A percentile compares a stretch with the other conserved stretches of the same genome.
phyloP scores from a whole-genome alignment of 1,140 invertebrate species.

The Acyrthosiphon pisum region DNA sequence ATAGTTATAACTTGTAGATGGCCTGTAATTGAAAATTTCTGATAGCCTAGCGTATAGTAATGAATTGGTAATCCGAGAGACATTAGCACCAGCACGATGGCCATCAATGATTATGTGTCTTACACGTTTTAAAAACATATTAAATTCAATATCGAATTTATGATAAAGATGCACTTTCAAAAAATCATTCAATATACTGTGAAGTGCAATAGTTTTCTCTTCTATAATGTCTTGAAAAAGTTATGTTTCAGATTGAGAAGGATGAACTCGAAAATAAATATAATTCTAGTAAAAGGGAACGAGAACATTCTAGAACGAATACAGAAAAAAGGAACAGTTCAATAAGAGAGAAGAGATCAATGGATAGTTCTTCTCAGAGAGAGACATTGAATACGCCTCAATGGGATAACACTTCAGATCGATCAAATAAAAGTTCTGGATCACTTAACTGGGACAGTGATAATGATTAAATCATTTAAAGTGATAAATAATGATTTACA shows the following conservation, averaged over 20 bases:
- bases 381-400: background rate
- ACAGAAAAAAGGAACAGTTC: slow-evolving; percentile 17
- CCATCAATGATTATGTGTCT: background rate
- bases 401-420: slow-evolving; percentile 32
- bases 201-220: background rate
- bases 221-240: slow-evolving; percentile 39
- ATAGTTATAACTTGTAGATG: background rate
- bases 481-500: background rate
- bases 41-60: slow-evolving; percentile 31
- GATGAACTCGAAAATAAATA: background rate
- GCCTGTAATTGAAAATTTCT: slow-evolving; percentile 29
- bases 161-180: slow-evolving; percentile 24
- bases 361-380: background rate
- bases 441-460: slow-evolving; percentile 42
- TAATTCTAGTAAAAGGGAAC: background rate
- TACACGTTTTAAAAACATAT: background rate
- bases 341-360: background rate
- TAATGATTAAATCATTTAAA: slow-evolving; percentile 36
- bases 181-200: background rate
- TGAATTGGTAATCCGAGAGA: slow-evolving; percentile 1
- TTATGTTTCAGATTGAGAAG: background rate
- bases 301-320: background rate
- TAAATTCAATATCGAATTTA: slow-evolving; percentile 46
- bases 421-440: background rate
- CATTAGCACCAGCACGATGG: slow-evolving; percentile 19